phyloP scores from a whole-genome alignment of 1,140 invertebrate species.

The Steinernema feltiae region DNA sequence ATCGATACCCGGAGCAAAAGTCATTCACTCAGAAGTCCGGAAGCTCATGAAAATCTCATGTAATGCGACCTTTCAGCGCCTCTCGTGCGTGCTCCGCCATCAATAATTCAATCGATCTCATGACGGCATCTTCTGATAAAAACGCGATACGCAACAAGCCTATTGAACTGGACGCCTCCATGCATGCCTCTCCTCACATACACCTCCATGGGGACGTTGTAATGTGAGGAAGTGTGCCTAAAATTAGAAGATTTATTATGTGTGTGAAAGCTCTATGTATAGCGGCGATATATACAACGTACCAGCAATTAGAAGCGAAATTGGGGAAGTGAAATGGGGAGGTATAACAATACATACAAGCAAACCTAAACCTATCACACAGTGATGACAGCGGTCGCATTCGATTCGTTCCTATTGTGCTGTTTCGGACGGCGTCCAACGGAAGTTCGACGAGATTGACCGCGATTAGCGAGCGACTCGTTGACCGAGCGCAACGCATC shows the following conservation, averaged over 20 bases:
- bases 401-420: background rate
- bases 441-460: background rate
- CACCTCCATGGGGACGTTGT: too few relatives aligned
- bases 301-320: background rate
- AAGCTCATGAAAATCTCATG: too few relatives aligned
- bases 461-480: background rate
- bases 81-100: too few relatives aligned
- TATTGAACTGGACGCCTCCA: too few relatives aligned
- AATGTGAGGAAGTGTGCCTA: too few relatives aligned
- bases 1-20: too few relatives aligned
- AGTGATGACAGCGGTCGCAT: background rate
- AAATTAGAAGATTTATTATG: background rate
- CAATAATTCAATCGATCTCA: too few relatives aligned
- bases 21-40: too few relatives aligned
- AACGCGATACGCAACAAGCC: too few relatives aligned
- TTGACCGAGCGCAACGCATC: background rate
- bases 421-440: background rate
- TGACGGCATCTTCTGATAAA: too few relatives aligned
- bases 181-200: too few relatives aligned
- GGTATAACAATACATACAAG: background rate
- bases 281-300: background rate
- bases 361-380: background rate
- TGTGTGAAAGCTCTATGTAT: background rate
- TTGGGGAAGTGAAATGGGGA: background rate
- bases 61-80: too few relatives aligned